Evolutionary conservation across 30 jellyfish, hydroid and myxozoan species (phyloP).

Genomic region (Chironex yamaguchii): DNA sequence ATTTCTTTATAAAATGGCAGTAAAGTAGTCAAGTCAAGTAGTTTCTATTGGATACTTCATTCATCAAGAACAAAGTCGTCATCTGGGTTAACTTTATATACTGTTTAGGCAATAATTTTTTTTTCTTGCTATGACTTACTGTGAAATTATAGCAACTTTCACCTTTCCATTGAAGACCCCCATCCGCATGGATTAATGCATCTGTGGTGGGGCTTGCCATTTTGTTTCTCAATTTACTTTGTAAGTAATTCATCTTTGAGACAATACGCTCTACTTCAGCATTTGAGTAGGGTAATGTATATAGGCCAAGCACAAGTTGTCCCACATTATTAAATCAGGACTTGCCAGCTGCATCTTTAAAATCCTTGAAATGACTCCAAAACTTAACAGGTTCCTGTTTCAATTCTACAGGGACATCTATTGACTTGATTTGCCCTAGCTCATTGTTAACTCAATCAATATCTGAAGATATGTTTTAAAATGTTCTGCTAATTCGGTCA

Average conservation of each 20-base stretch:
- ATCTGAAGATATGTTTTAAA: slow-evolving; percentile 25
- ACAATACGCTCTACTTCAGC: slow-evolving; percentile 65
- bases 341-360: slow-evolving; percentile 50
- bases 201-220: slow-evolving; percentile 62
- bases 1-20: too few species aligned
- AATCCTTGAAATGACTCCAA: slow-evolving; percentile 43
- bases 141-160: too few species aligned
- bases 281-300: slow-evolving; percentile 56
- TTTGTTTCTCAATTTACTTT: slow-evolving; percentile 44
- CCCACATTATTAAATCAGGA: slow-evolving; percentile 27
- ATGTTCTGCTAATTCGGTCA: too few species aligned
- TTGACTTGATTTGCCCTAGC: slow-evolving; percentile 4
- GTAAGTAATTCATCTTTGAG: slow-evolving; percentile 32
- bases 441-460: slow-evolving; percentile 34
- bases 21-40: too few species aligned
- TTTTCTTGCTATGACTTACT: too few species aligned
- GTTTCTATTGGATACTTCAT: too few species aligned
- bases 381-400: slow-evolving; percentile 15
- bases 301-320: slow-evolving; percentile 33
- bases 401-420: slow-evolving; percentile 32
- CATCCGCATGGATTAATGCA: slow-evolving; percentile 33
- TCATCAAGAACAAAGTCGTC: too few species aligned
- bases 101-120: too few species aligned
- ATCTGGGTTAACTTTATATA: too few species aligned
- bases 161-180: slow-evolving; percentile 44